Base-by-base conservation (phyloP, 2,113 vertebrate species). In the Perca fluviatilis region DNA sequence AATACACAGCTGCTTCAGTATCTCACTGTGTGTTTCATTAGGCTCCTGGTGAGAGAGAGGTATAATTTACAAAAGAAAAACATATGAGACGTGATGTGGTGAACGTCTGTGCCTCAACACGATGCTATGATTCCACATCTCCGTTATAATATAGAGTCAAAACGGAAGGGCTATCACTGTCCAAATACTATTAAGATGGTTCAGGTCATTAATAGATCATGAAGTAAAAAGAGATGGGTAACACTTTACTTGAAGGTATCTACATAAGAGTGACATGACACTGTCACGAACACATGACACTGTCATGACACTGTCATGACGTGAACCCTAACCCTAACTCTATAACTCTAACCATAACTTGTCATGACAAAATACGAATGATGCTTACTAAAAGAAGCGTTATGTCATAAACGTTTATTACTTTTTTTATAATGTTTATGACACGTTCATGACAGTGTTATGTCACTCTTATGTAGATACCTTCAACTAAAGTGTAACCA, bases 101-200 rank as follows among this genome's bases (percentile, higher is more conserved):
- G 46, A 74, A 46, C n/a, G 67, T 25, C 60, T 43, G 62, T 53
- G 77, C 30, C 19, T 84, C 53, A 33, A 58, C 40, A 63, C 56
- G 43, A 1, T 5, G 23, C 16, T 36, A 3, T 25, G 60, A 54
- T n/a, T 53, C 4, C 36, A 43, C 15, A 57, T 69, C 51, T 40
- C 14, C 54, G 36, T 14, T 23, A 9, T 43, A 18, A 50, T 15
- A 16, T 0, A 79, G 21, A 53, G 56, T 64, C 27, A 58, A 47
- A 66, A 54, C 19, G 65, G 51, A 80, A 57, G 21, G 14, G 58
- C n/a, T 6, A 30, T 14, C 8, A 30, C 33, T 30, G 54, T 47
- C 10, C 13, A n/a, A 19, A 21, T 5, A 70, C 46, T 46, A 57
- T 51, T 12, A 61, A 23, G 54, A 74, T 33, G 15, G 25, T 56